Base-by-base conservation (phyloP, 2,113 vertebrate species). In the Gavia stellata region DNA sequence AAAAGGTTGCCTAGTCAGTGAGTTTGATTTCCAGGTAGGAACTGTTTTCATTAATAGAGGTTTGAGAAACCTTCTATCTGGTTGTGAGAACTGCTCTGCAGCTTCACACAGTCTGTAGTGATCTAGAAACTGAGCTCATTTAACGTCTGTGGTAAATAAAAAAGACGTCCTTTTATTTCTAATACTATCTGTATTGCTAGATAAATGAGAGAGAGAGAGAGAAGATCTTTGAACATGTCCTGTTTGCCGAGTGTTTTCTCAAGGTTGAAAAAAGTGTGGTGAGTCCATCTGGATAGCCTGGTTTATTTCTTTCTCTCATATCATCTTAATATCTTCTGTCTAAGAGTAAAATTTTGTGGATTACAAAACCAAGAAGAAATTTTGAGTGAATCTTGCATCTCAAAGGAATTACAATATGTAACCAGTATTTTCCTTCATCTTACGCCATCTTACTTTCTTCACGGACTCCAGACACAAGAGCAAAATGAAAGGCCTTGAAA, bases 341-440 rank as follows among this genome's bases (percentile, higher is more conserved):
- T 78, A 52, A 81, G 50, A 42, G 21, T 63, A 74, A 81, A 71
- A 78, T 70, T 81, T 33, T 83, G 26, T 74, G n/a, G 77, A 63
- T 81, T 87, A 75, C 31, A 59, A 63, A 78, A 74, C 20, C n/a
- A 71, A 73, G 17, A 77, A 70, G 75, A 89, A 74, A 63, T 87
- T 88, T 63, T 63, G 34, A 89, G 28, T 47, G 24, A 62, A 70
- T 77, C 59, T 88, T 91, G 38, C 26, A 17, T 81, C 68, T 63
- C 56, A 74, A 74, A 95, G 56, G 65, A 74, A 67, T 84, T 81
- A 28, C 23, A 78, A 33, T 47, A 91, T 45, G 44, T 63, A 89
- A 67, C 38, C 42, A 91, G 33, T 84, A 81, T 92, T 95, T 96
- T 74, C 59, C 94, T 97, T 96, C 83, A 96, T 96, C 93, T 96